A percentile compares a stretch with the other conserved stretches of the same genome.
Evolutionary conservation across 2,113 vertebrate genomes (phyloP).

Genomic region (Macrotis lagotis): DNA sequence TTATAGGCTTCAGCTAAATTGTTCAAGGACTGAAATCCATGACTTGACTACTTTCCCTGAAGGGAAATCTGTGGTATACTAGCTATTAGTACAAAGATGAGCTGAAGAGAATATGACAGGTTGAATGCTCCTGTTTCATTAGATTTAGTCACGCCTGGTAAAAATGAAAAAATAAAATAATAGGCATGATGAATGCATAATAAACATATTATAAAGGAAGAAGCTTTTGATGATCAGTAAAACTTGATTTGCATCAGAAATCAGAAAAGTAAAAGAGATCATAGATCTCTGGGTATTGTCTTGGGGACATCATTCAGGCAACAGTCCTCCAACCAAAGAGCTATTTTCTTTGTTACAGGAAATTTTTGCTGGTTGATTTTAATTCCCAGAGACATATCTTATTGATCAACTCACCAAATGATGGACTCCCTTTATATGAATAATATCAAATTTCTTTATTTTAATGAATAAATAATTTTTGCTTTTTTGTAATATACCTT

Average conservation of each 20-base stretch:
- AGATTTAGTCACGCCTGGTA: background rate
- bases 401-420: slow-evolving; percentile 5
- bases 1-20: background rate
- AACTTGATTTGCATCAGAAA: background rate
- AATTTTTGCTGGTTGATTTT: background rate
- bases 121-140: background rate
- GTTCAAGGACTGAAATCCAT: background rate
- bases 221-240: background rate
- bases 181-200: background rate
- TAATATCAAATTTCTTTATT: background rate
- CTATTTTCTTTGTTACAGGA: background rate
- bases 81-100: background rate
- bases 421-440: background rate
- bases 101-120: background rate
- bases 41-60: background rate
- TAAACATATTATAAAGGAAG: background rate
- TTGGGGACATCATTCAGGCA: background rate
- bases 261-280: background rate
- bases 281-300: background rate
- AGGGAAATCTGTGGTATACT: background rate
- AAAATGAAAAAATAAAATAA: background rate
- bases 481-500: no score
- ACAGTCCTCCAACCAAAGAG: background rate
- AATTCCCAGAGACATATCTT: background rate
- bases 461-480: background rate